A percentile compares a stretch with the other conserved stretches of the same genome.
Evolutionary conservation across 64 coral and sea anemone species (phyloP).

Genomic region (Pocillopora verrucosa): DNA sequence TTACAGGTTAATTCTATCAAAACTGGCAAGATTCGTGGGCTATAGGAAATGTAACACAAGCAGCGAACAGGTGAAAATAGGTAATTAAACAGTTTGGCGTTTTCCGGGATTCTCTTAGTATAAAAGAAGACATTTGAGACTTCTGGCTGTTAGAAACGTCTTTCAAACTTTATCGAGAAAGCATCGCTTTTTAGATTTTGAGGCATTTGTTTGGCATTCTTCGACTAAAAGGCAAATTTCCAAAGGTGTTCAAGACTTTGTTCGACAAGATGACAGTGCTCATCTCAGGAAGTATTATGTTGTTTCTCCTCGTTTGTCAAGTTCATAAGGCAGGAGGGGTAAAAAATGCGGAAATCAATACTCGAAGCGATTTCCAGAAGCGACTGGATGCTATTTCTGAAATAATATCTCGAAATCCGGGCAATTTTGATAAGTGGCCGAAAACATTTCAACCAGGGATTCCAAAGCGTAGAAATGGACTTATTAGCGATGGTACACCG

Average conservation of each 20-base stretch:
- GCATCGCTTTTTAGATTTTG: background rate
- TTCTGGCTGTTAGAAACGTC: background rate
- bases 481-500: background rate
- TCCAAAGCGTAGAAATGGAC: background rate
- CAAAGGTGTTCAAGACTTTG: background rate
- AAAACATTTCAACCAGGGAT: background rate
- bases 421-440: background rate
- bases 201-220: background rate
- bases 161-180: background rate
- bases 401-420: background rate
- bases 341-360: background rate
- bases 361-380: background rate
- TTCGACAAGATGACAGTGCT: background rate
- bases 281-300: background rate
- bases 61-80: constrained; percentile 34
- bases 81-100: constrained; percentile 38
- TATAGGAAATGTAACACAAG: constrained; percentile 1
- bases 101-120: constrained; percentile 38
- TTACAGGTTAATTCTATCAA: constrained; percentile 14
- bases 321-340: background rate
- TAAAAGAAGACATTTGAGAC: constrained; percentile 24
- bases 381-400: background rate
- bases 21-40: constrained; percentile 14
- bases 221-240: background rate
- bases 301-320: constrained; percentile 22